phyloP scores from a whole-genome alignment of 2,888 invertebrate species.

The Tachystola acroxantha region DNA sequence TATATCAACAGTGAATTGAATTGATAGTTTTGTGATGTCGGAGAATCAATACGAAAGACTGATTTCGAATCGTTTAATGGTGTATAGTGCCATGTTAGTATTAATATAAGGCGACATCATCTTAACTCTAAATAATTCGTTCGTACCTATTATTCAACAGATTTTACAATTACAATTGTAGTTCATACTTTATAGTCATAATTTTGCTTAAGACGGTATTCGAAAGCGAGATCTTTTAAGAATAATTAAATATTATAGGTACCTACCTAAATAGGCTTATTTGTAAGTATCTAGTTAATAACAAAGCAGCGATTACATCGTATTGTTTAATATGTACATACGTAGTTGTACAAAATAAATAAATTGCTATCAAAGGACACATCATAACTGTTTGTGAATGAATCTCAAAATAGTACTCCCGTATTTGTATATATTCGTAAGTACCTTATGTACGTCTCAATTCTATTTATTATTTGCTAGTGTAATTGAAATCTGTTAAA shows the following conservation, averaged over 20 bases:
- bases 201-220: slow-evolving; percentile 32
- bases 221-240: slow-evolving; percentile 28
- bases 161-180: slow-evolving; percentile 36
- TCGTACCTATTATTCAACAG: slow-evolving; percentile 49
- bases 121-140: slow-evolving; percentile 37
- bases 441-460: slow-evolving; percentile 41
- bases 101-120: slow-evolving; percentile 45
- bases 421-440: slow-evolving; percentile 39
- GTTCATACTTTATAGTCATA: slow-evolving; percentile 30
- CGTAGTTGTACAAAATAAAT: slow-evolving; percentile 25
- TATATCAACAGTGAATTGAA: not conserved
- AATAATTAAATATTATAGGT: not conserved
- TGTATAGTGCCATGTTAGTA: slow-evolving; percentile 74
- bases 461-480: slow-evolving; percentile 34
- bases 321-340: slow-evolving; percentile 38
- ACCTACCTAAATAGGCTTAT: too few relatives aligned
- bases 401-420: slow-evolving; percentile 57
- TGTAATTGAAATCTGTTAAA: slow-evolving; percentile 37
- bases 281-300: slow-evolving; percentile 18
- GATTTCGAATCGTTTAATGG: slow-evolving; percentile 63
- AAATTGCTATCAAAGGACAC: slow-evolving; percentile 39
- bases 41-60: slow-evolving; percentile 61
- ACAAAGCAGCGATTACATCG: slow-evolving; percentile 39
- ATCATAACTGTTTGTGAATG: slow-evolving; percentile 44
- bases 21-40: slow-evolving; percentile 22